phyloP scores from a whole-genome alignment of 2,113 vertebrate genomes.

The Chascanopsetta lugubris region DNA sequence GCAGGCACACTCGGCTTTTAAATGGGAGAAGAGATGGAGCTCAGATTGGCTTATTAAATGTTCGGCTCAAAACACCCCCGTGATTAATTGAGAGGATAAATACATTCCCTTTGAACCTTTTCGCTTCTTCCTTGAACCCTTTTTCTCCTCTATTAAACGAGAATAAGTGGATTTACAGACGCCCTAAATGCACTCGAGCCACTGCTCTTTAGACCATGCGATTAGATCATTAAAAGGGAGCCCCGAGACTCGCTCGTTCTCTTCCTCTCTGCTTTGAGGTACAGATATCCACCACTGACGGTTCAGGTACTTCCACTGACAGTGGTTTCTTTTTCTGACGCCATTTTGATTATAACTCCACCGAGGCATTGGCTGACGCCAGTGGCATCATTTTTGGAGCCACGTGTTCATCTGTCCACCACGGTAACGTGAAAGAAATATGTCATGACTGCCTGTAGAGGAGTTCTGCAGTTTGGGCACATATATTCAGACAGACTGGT shows the following conservation, averaged over 20 bases:
- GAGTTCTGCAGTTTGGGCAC: background rate
- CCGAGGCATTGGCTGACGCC: background rate
- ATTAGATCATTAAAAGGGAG: background rate
- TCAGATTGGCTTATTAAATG: background rate
- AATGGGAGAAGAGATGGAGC: background rate
- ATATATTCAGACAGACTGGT: too few relatives aligned
- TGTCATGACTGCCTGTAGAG: background rate
- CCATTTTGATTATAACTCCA: background rate
- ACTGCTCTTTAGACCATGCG: background rate
- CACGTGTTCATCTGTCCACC: background rate
- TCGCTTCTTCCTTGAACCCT: background rate
- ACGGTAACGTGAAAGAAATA: too few relatives aligned
- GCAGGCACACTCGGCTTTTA: background rate
- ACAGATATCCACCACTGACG: background rate
- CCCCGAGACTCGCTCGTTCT: background rate
- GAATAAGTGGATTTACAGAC: background rate
- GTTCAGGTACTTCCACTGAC: background rate
- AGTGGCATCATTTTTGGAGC: background rate
- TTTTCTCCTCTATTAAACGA: background rate
- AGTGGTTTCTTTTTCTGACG: background rate
- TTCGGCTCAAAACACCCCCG: background rate
- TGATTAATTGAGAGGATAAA: background rate
- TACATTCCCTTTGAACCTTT: background rate
- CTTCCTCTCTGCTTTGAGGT: background rate
- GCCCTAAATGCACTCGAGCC: background rate